Evolutionary conservation across 2,888 invertebrate species (phyloP).

Genomic region (Dicyrtomina minuta): DNA sequence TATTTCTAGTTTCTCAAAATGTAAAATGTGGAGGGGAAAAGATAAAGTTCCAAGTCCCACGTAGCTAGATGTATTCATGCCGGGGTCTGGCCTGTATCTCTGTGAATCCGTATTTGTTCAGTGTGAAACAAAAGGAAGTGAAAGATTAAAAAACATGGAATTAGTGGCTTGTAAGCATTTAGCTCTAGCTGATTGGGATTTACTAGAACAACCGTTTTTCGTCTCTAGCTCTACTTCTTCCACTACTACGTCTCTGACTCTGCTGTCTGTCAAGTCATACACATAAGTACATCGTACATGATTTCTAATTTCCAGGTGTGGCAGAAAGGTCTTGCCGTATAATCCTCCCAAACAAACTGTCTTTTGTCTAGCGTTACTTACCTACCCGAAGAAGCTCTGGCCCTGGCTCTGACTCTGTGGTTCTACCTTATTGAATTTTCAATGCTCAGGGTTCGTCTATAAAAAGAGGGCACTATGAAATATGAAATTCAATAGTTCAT

Average conservation of each 20-base stretch:
- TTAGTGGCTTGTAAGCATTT: constrained; percentile 20
- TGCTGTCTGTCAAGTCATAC: too few relatives aligned
- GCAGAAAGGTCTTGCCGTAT: neutral
- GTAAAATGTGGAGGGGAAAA: too few relatives aligned
- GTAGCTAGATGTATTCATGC: too few relatives aligned
- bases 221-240: neutral
- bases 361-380: constrained; percentile 15
- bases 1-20: too few relatives aligned
- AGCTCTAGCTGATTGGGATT: neutral
- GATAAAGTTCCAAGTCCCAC: too few relatives aligned
- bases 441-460: neutral
- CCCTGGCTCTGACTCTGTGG: neutral
- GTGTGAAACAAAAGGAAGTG: constrained; percentile 17
- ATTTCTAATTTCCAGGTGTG: constrained; percentile 6
- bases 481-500: constrained; percentile 27
- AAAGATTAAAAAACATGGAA: constrained; percentile 18
- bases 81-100: too few relatives aligned
- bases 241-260: neutral
- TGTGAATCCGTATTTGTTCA: too few relatives aligned
- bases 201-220: neutral
- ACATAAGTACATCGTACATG: neutral
- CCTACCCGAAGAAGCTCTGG: constrained; percentile 22
- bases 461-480: constrained; percentile 21
- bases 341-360: neutral
- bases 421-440: neutral